Percentiles rank a stretch among this genome's conserved stretches.
Evolutionary conservation across 2,888 invertebrate species (phyloP).

Genomic region (Ochlodes sylvanus): DNA sequence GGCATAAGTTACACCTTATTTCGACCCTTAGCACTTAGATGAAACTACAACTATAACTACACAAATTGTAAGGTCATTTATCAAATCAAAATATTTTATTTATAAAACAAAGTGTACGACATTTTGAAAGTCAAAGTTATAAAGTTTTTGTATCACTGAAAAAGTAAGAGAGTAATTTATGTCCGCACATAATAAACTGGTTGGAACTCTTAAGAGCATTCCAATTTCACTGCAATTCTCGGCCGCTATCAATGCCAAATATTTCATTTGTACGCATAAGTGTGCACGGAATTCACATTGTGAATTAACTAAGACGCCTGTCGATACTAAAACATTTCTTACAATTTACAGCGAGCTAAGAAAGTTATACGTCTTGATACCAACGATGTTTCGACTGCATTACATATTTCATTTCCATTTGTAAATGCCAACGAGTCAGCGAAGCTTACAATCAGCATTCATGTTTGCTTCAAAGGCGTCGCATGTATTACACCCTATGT

Average conservation of each 20-base stretch:
- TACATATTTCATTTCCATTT: constrained; percentile 34
- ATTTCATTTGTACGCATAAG: not conserved
- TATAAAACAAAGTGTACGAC: too few relatives aligned
- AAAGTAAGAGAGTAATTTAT: too few relatives aligned
- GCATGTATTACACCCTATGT: constrained; percentile 13
- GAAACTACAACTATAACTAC: too few relatives aligned
- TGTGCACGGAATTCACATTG: constrained; percentile 1
- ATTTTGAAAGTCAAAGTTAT: too few relatives aligned
- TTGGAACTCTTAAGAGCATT: too few relatives aligned
- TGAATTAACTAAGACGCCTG: constrained; percentile 14
- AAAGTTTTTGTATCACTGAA: too few relatives aligned
- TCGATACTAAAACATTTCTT: constrained; percentile 25
- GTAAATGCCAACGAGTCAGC: constrained; percentile 29
- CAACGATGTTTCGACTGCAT: constrained; percentile 22
- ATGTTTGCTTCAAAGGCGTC: constrained; percentile 26
- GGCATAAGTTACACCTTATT: too few relatives aligned
- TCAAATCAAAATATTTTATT: too few relatives aligned
- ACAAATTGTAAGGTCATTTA: too few relatives aligned
- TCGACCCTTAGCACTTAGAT: too few relatives aligned
- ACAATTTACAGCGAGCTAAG: constrained; percentile 8
- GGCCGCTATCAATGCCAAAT: constrained; percentile 10
- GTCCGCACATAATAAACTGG: too few relatives aligned
- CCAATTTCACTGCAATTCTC: too few relatives aligned
- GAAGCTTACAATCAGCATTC: constrained; percentile 32
- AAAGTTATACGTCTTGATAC: constrained; percentile 27